Conservation (phyloP, 2,888 invertebrate species). For the Caenorhabditis angaria region DNA sequence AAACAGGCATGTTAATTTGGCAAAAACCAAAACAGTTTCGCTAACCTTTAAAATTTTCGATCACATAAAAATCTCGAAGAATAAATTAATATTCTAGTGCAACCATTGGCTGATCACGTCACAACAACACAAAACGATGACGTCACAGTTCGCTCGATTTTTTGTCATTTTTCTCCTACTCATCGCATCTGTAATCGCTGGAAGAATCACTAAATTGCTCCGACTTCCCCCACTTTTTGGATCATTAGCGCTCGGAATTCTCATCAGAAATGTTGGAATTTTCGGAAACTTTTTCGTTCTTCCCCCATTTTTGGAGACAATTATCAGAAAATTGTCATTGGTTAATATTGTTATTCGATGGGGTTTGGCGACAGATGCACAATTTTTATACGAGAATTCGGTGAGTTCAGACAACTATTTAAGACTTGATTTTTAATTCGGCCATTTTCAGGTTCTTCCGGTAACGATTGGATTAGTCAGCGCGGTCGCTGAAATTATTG, state of each 20-base stretch:
- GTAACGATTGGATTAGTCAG: conserved; percentile 15
- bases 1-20: no score
- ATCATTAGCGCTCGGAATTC: conserved; percentile 20
- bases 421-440: not conserved
- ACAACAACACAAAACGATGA: conserved; percentile 24
- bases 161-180: conserved; percentile 38
- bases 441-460: conserved; percentile 10
- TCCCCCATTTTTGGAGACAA: conserved; percentile 16
- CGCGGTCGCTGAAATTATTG: conserved; percentile 13
- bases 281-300: conserved; percentile 16
- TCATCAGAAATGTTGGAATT: conserved; percentile 13
- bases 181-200: conserved; percentile 26
- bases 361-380: conserved; percentile 17
- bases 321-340: conserved; percentile 24
- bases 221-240: conserved; percentile 37
- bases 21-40: no score
- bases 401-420: not conserved
- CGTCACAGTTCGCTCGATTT: conserved; percentile 36
- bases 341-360: conserved; percentile 28
- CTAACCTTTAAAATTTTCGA: no score
- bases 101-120: conserved; percentile 32
- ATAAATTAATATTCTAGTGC: conserved; percentile 17
- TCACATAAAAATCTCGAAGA: not conserved
- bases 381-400: conserved; percentile 15
- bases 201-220: conserved; percentile 26